Conservation (phyloP, 2,113 vertebrate genomes). For the Grammomys surdaster region DNA sequence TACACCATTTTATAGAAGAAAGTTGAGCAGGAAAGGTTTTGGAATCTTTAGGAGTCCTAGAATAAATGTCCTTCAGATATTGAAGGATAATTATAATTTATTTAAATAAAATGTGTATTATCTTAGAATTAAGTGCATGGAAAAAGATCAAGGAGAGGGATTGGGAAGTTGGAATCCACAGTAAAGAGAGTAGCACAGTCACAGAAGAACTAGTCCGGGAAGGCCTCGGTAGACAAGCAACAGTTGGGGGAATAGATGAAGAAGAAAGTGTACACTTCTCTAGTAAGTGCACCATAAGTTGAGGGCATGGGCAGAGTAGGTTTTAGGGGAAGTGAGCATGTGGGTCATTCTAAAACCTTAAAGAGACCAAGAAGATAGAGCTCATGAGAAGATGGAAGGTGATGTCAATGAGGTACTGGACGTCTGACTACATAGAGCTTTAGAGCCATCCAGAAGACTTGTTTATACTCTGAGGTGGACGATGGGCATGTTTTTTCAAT, state of each 20-base stretch:
- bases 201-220: neutral
- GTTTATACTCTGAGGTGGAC: neutral
- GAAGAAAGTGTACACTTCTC: neutral
- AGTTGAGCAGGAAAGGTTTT: neutral
- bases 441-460: neutral
- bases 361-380: neutral
- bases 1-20: neutral
- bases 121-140: neutral
- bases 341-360: neutral
- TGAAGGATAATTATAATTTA: neutral
- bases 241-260: neutral
- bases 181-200: neutral
- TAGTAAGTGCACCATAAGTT: neutral
- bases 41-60: neutral
- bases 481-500: neutral
- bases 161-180: neutral
- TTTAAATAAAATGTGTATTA: neutral
- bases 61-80: neutral
- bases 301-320: neutral
- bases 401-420: neutral
- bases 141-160: neutral
- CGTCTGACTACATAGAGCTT: neutral
- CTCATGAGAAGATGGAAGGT: neutral
- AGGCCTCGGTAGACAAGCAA: neutral
- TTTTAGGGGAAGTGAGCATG: neutral